phyloP scores from a whole-genome alignment of 2,113 vertebrate genomes.

The Prietella phreatophila region DNA sequence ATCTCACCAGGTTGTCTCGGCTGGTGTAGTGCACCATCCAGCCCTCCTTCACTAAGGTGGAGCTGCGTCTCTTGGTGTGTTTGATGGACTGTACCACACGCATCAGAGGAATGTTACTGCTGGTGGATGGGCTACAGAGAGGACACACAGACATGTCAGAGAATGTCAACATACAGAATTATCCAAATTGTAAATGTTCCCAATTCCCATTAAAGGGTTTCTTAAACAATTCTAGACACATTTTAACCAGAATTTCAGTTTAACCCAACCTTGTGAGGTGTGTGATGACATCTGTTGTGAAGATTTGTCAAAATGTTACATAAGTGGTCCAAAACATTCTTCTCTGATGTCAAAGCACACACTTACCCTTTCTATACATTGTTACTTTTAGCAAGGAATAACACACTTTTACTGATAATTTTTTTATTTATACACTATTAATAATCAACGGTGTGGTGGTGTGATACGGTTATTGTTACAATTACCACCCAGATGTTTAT shows the following conservation, averaged over 20 bases:
- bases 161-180: neutral
- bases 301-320: too few relatives aligned
- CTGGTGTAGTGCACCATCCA: slow-evolving; percentile 99
- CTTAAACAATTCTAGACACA: neutral
- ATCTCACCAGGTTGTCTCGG: slow-evolving; percentile 93
- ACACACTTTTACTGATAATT: neutral
- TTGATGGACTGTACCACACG: slow-evolving; percentile 97
- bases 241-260: neutral
- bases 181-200: neutral
- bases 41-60: slow-evolving; percentile 96
- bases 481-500: neutral
- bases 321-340: neutral
- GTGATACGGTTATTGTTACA: neutral
- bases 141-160: slow-evolving; percentile 7
- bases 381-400: neutral
- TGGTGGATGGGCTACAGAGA: slow-evolving; percentile 86
- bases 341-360: neutral
- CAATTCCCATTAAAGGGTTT: neutral
- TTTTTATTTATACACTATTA: neutral
- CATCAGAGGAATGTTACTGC: slow-evolving; percentile 98
- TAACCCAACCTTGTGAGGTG: neutral
- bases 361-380: neutral
- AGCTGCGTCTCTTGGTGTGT: slow-evolving; percentile 97
- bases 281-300: neutral
- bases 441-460: neutral